Evolutionary conservation across 53 echinoderm and acorn worm species (phyloP).

Genomic region (Paracentrotus lividus): DNA sequence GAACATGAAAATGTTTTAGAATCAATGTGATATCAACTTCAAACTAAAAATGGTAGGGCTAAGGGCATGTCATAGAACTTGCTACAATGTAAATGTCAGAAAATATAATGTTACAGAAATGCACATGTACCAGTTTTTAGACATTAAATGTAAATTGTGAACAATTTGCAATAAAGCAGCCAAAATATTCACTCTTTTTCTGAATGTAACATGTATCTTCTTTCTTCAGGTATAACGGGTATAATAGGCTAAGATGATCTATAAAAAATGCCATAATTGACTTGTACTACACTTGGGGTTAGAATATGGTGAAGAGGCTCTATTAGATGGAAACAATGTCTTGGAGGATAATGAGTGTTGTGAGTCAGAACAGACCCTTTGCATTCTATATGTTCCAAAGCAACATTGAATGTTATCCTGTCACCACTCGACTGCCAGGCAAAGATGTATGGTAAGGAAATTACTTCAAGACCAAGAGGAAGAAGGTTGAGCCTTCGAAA

Average conservation of each 20-base stretch:
- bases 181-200: no score
- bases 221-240: no score
- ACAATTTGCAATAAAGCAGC: no score
- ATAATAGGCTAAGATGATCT: no score
- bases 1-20: neutral
- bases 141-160: neutral
- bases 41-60: neutral
- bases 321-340: neutral
- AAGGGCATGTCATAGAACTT: neutral
- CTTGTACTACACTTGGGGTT: neutral
- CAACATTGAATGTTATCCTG: neutral
- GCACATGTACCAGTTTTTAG: no score
- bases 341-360: neutral
- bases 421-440: neutral
- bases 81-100: neutral
- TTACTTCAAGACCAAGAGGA: constrained; percentile 7
- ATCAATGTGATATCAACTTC: neutral
- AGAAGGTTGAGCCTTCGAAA: neutral
- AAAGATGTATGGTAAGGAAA: constrained; percentile 44
- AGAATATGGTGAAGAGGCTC: neutral
- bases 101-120: neutral
- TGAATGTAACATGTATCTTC: no score
- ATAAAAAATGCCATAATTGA: no score
- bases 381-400: neutral
- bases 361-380: neutral